phyloP scores from a whole-genome alignment of 2,113 vertebrate species.

The Lophochroa leadbeateri region DNA sequence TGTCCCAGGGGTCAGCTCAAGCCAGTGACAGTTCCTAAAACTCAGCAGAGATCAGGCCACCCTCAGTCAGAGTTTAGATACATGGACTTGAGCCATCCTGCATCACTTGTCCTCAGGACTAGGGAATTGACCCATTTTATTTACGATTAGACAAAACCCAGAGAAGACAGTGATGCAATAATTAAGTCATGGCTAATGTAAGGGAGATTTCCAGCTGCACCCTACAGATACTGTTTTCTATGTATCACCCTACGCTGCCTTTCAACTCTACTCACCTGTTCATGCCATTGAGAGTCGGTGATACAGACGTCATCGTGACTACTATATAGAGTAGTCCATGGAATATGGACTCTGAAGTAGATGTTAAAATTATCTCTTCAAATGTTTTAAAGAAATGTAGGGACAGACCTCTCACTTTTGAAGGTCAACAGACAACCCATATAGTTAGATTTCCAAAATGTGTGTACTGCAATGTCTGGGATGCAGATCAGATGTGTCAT shows the following conservation, averaged over 20 bases:
- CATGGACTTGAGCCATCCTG: neutral
- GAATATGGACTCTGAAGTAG: neutral
- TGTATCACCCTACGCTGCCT: neutral
- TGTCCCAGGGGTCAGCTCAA: neutral
- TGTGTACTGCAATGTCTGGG: rapidly evolving
- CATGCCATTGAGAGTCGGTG: neutral
- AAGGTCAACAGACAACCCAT: neutral
- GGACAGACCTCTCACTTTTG: neutral
- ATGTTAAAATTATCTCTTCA: neutral
- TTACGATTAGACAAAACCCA: neutral
- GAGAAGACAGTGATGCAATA: neutral
- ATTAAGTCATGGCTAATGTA: neutral
- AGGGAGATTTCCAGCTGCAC: neutral
- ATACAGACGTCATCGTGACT: neutral
- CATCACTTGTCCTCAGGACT: neutral
- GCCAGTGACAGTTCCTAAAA: neutral
- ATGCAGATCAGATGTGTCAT: neutral
- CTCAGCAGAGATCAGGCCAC: neutral
- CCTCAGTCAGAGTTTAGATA: neutral
- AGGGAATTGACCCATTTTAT: neutral
- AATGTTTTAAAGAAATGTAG: neutral
- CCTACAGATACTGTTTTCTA: neutral
- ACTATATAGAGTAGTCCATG: neutral
- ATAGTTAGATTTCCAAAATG: neutral
- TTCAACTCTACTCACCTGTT: neutral